These are phyloP conservation scores for Takifugu bimaculatus DNA, from an alignment of 2,113 vertebrate species.

Conservation along the genomic window DNA sequence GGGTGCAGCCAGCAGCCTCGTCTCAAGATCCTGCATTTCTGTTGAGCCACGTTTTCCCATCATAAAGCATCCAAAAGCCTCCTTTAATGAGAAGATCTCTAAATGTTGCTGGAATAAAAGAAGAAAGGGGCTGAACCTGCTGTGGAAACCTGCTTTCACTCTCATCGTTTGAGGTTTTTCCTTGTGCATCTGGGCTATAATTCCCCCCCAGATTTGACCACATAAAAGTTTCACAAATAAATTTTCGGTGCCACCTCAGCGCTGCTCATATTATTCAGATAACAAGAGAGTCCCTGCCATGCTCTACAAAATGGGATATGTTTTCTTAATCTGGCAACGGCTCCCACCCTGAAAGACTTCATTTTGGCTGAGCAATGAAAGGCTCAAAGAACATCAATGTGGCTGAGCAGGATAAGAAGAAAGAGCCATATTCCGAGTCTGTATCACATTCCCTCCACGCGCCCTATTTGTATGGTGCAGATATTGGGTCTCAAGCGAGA, in stretches of 20 bases:
- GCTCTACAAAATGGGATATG: slow-evolving; percentile 65
- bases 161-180: slow-evolving; percentile 28
- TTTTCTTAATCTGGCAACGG: slow-evolving; percentile 72
- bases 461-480: slow-evolving; percentile 68
- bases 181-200: slow-evolving; percentile 36
- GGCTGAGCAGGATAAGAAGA: slow-evolving; percentile 72
- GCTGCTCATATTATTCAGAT: slow-evolving; percentile 67
- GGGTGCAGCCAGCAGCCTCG: slow-evolving; percentile 13
- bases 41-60: neutral
- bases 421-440: slow-evolving; percentile 64
- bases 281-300: slow-evolving; percentile 61
- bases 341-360: slow-evolving; percentile 65
- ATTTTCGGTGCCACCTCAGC: slow-evolving; percentile 58
- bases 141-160: slow-evolving; percentile 17
- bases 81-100: no score
- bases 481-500: slow-evolving; percentile 69
- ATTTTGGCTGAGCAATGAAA: slow-evolving; percentile 72
- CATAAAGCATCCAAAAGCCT: no score
- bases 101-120: slow-evolving; percentile 8
- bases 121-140: neutral
- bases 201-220: slow-evolving; percentile 48
- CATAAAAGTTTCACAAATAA: slow-evolving; percentile 54
- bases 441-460: slow-evolving; percentile 55
- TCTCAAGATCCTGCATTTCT: neutral
- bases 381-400: slow-evolving; percentile 71